Conservation (phyloP, 2,888 invertebrate species). For the Athetis lepigone region DNA sequence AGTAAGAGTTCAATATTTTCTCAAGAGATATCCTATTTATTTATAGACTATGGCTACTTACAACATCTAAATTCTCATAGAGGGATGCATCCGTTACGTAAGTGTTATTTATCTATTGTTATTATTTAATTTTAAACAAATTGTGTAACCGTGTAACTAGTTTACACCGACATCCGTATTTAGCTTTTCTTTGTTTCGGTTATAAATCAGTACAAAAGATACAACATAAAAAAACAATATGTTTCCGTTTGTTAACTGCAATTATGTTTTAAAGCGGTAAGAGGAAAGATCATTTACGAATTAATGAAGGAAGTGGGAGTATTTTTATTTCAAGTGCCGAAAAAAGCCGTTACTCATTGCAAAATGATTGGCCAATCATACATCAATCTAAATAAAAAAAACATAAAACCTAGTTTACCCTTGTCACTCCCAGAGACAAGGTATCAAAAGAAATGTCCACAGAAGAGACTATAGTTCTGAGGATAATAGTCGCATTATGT, state of each 20-base stretch:
- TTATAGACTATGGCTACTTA: conserved; percentile 8
- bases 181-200: not conserved
- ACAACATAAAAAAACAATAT: too few species aligned
- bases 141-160: not conserved
- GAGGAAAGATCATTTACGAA: too few species aligned
- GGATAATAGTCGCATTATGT: too few species aligned
- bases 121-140: not conserved
- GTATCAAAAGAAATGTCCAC: not conserved
- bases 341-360: too few species aligned
- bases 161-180: not conserved
- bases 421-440: not conserved
- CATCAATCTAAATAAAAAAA: too few species aligned
- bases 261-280: too few species aligned
- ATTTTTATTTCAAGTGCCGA: too few species aligned
- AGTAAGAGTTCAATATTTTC: conserved; percentile 9
- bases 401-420: too few species aligned
- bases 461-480: not conserved
- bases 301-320: too few species aligned
- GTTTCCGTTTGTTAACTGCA: too few species aligned
- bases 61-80: conserved; percentile 5
- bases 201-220: not conserved
- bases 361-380: too few species aligned
- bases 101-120: conserved; percentile 6
- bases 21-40: not conserved
- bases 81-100: conserved; percentile 5